Base-by-base conservation (phyloP, 2,888 invertebrate species). In the Aleiodes testaceus region DNA sequence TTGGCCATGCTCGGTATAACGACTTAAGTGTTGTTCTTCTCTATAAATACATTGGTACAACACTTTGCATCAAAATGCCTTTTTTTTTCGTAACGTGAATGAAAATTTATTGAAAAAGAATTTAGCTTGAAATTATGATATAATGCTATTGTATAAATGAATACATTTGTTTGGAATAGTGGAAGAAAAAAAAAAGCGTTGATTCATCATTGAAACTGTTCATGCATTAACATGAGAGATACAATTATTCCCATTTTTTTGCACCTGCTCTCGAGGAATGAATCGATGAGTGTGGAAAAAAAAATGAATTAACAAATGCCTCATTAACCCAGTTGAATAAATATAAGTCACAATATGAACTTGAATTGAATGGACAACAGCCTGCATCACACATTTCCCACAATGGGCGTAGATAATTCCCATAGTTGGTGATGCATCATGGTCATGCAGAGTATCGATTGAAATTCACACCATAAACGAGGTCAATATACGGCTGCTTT, bases 1-100 rank as follows among this genome's bases (percentile, higher is more conserved):
- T 86, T 86, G 82, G 86, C 83, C 80, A 86, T 85, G 87, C 84
- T 87, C 82, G 84, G 83, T 77, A 83, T 84, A 80, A 78, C 78
- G 77, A 76, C 76, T 79, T 86, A 86, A 87, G 80, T 82, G 78
- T n/a, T n/a, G 76, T 69, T 66, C 30, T 52, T 49, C 61, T 66
- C 44, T 44, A 66, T 52, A 47, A 12, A 52, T 44, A 66, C 42
- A 53, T 52, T 16, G 12, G 14, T 18, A 55, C 9, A 11, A 53
- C 22, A 53, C 42, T 42, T 66, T 44, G 14, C 44, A 53, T 44
- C 22, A 11, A 53, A 53, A 47, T 36, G 6, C n/a, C n/a, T n/a
- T n/a, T n/a, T n/a, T n/a, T n/a, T n/a, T 36, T 16, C 22, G n/a
- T 69, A 12, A 18, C 14, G 30, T 26, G 36, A 22, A 14, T 44